phyloP scores from a whole-genome alignment of 2,113 vertebrate species.

The Panthera uncia region DNA sequence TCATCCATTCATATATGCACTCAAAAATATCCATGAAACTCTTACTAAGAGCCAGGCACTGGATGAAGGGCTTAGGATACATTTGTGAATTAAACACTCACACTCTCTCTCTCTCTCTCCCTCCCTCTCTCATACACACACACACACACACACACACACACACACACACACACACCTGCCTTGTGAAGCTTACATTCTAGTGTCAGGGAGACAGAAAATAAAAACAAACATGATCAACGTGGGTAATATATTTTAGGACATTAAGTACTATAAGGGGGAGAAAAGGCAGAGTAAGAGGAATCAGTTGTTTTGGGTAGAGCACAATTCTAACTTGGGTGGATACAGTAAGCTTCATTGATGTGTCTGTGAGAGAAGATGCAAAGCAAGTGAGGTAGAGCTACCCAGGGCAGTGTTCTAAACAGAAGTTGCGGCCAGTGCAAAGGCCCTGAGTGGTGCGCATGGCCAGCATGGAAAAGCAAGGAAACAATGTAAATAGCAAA shows the following conservation, averaged over 20 bases:
- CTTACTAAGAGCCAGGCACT: not conserved
- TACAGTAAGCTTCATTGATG: not conserved
- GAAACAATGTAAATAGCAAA: not conserved
- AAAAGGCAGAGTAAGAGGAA: not conserved
- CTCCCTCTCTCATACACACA: not conserved
- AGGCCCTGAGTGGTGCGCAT: not conserved
- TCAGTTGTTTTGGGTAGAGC: not conserved
- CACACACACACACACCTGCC: not conserved
- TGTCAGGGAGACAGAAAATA: not conserved
- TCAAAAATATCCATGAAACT: not conserved
- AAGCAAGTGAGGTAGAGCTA: not conserved
- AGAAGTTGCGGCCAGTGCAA: not conserved
- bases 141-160: not conserved
- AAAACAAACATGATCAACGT: not conserved
- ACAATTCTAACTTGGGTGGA: not conserved
- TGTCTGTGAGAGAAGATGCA: not conserved
- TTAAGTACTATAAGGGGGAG: not conserved
- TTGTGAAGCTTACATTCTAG: not conserved
- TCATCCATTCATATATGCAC: not conserved
- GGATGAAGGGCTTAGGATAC: not conserved
- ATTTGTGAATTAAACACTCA: not conserved
- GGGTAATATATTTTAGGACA: not conserved
- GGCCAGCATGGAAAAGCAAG: not conserved
- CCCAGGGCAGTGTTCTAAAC: not conserved
- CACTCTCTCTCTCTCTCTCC: not conserved